A percentile compares a stretch with the other conserved stretches of the same genome.
Evolutionary conservation across 2,888 invertebrate genomes (phyloP).

Genomic region (Theretra japonica): DNA sequence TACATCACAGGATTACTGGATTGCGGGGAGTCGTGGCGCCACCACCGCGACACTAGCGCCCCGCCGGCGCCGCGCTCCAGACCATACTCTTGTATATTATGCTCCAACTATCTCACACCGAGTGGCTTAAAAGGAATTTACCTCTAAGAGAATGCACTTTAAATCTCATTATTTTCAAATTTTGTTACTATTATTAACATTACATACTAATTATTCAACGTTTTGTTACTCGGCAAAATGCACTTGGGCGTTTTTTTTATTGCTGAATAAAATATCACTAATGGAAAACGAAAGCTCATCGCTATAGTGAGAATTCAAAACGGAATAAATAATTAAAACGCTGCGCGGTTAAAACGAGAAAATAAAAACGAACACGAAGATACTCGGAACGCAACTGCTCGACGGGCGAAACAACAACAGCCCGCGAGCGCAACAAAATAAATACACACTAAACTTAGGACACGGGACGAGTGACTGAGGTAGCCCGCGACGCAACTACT

Average conservation of each 20-base stretch:
- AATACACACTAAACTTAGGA: constrained; percentile 77
- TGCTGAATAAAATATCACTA: constrained; percentile 85
- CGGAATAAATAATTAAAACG: constrained; percentile 81
- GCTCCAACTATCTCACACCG: constrained; percentile 67
- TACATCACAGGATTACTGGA: constrained; percentile 76
- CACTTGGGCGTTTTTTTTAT: constrained; percentile 74
- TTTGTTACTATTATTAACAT: constrained; percentile 77
- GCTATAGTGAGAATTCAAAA: constrained; percentile 77
- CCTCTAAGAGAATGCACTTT: constrained; percentile 84
- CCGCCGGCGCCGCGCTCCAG: constrained; percentile 41
- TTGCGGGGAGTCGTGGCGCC: constrained; percentile 48
- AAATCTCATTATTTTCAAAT: constrained; percentile 81
- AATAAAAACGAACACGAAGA: constrained; percentile 74
- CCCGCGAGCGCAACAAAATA: constrained; percentile 82
- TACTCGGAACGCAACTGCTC: constrained; percentile 78
- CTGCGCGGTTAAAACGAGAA: constrained; percentile 75
- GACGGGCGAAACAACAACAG: constrained; percentile 81
- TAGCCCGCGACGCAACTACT: constrained; percentile 79
- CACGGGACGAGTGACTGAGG: constrained; percentile 83
- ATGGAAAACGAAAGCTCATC: constrained; percentile 81
- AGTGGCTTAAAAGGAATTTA: constrained; percentile 82
- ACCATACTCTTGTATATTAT: constrained; percentile 30
- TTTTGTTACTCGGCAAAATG: constrained; percentile 75
- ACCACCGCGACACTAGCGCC: constrained; percentile 40
- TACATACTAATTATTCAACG: constrained; percentile 80